These are phyloP conservation scores for Antennarius striatus DNA, from an alignment of 2,113 vertebrate species.

Conservation along the genomic window DNA sequence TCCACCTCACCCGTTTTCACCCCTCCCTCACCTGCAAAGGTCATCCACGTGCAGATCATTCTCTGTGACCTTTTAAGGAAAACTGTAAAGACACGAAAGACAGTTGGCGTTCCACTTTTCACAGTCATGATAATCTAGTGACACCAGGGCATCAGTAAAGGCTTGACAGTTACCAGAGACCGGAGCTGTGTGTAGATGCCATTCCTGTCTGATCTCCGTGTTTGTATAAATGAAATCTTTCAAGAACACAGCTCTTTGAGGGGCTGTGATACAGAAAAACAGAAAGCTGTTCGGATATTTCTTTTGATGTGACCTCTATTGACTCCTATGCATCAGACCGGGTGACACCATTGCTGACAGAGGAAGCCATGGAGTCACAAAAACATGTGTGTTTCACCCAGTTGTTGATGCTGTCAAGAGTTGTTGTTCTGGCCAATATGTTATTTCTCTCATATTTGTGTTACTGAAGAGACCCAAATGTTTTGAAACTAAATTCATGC, in stretches of 20 bases:
- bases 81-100: constrained; percentile 17
- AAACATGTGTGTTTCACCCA: constrained; percentile 75
- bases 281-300: constrained; percentile 60
- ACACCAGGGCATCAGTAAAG: not conserved
- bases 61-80: constrained; percentile 6
- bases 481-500: not conserved
- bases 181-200: no score
- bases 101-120: not conserved
- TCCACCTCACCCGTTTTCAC: not conserved
- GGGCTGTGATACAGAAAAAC: constrained; percentile 35
- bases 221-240: not conserved
- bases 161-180: not conserved
- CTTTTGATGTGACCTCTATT: constrained; percentile 63
- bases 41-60: constrained; percentile 45
- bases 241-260: constrained; percentile 17
- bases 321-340: constrained; percentile 94
- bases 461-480: not conserved
- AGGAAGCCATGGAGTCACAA: constrained; percentile 87
- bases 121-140: not conserved
- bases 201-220: constrained; percentile 7
- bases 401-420: not conserved
- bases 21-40: constrained; percentile 7
- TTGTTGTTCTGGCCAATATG: constrained; percentile 1
- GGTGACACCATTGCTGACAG: constrained; percentile 85
- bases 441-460: not conserved